These are phyloP conservation scores for Drosophila neonasuta DNA, from an alignment of 2,888 invertebrate genomes.

Conservation along the genomic window DNA sequence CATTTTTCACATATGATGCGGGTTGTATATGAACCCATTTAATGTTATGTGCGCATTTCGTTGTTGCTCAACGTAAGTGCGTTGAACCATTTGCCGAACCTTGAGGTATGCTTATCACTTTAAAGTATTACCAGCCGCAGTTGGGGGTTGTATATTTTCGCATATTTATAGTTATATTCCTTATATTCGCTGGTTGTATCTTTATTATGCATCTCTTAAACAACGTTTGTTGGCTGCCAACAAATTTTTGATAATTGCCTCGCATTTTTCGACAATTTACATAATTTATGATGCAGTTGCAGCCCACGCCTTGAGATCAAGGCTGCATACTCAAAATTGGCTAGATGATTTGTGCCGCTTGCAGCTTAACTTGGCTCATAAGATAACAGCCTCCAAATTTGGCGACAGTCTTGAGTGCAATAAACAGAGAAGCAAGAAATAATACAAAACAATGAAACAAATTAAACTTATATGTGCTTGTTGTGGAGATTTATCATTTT, in stretches of 20 bases:
- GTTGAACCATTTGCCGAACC: constrained; percentile 63
- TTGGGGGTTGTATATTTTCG: neutral
- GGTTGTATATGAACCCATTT: constrained; percentile 75
- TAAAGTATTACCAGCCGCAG: constrained; percentile 45
- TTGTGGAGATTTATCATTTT: constrained; percentile 68
- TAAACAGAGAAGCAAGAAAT: constrained; percentile 39
- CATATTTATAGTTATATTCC: neutral
- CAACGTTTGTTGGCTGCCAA: constrained; percentile 1
- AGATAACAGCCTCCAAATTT: constrained; percentile 43
- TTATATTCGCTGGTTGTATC: constrained; percentile 2
- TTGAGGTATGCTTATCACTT: constrained; percentile 62
- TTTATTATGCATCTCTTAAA: constrained; percentile 13
- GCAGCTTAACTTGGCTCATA: constrained; percentile 44
- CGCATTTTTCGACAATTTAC: constrained; percentile 61
- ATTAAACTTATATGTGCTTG: constrained; percentile 64
- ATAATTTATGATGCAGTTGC: constrained; percentile 66
- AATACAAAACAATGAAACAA: constrained; percentile 44
- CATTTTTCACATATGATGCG: constrained; percentile 70
- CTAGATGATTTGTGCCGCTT: constrained; percentile 67
- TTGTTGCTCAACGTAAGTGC: constrained; percentile 58
- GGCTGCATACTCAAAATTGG: constrained; percentile 55
- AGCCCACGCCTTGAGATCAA: constrained; percentile 34
- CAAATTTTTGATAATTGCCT: constrained; percentile 40
- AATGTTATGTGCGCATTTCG: constrained; percentile 70
- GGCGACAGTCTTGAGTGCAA: constrained; percentile 50